A percentile compares a stretch with the other conserved stretches of the same genome.
phyloP scores from a whole-genome alignment of 2,888 invertebrate species.

The Calliphora vomitoria region DNA sequence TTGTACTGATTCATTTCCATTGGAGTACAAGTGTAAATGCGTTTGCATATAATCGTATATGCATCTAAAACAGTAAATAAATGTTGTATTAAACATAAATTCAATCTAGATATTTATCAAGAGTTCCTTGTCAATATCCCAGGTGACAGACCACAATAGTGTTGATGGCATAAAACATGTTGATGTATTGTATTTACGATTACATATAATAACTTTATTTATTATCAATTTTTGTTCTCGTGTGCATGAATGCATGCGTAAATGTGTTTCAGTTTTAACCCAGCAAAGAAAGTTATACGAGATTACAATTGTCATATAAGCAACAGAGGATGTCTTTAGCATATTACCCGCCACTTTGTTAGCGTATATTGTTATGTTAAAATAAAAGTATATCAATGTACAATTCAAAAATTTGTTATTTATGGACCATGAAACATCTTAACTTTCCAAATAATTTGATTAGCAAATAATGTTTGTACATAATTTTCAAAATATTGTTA shows the following conservation, averaged over 20 bases:
- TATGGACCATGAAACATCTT: too few relatives aligned
- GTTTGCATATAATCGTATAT: neutral
- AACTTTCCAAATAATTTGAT: too few relatives aligned
- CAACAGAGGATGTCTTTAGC: too few relatives aligned
- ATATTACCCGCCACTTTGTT: too few relatives aligned
- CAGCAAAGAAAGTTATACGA: neutral
- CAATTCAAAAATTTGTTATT: too few relatives aligned
- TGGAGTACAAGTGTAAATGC: neutral
- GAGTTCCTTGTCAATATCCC: conserved; percentile 20
- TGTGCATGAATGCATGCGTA: neutral
- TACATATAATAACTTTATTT: conserved; percentile 1
- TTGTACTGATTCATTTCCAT: neutral
- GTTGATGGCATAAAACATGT: conserved; percentile 27
- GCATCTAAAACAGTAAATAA: neutral
- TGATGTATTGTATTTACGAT: conserved; percentile 28
- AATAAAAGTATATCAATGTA: too few relatives aligned
- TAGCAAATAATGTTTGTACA: too few relatives aligned
- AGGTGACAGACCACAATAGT: conserved; percentile 31
- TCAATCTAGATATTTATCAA: conserved; percentile 40
- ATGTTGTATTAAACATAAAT: conserved; percentile 23
- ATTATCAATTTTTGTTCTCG: neutral
- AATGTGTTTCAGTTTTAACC: neutral
- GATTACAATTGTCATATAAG: neutral
- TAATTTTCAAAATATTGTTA: too few relatives aligned
- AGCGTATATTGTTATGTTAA: too few relatives aligned